Conservation (phyloP, 2,888 invertebrate genomes). For the Drosophila nigricruria region DNA sequence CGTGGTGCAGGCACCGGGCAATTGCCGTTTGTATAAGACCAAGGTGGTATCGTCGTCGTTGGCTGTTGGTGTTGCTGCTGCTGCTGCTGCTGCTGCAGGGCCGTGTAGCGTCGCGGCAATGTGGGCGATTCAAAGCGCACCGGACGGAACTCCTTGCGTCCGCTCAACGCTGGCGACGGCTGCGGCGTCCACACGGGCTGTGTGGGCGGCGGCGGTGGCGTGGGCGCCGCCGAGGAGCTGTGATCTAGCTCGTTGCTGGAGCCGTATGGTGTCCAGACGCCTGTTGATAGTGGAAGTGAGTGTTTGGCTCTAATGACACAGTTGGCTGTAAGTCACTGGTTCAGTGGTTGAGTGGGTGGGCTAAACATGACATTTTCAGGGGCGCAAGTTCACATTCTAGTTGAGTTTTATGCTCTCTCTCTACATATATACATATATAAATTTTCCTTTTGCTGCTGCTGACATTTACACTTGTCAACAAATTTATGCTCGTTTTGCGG, state of each 20-base stretch:
- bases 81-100: constrained; percentile 52
- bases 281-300: constrained; percentile 61
- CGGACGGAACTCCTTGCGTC: constrained; percentile 92
- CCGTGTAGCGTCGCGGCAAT: constrained; percentile 86
- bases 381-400: constrained; percentile 58
- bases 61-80: constrained; percentile 33
- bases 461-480: constrained; percentile 76
- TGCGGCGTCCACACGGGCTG: constrained; percentile 93
- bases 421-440: background rate
- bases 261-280: constrained; percentile 84
- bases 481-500: constrained; percentile 56
- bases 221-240: constrained; percentile 84
- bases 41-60: constrained; percentile 63
- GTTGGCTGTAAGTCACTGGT: constrained; percentile 17
- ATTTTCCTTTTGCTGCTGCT: background rate
- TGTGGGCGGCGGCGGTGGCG: constrained; percentile 87
- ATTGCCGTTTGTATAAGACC: constrained; percentile 63
- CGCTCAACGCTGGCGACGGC: constrained; percentile 88
- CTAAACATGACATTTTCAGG: constrained; percentile 74
- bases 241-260: constrained; percentile 73
- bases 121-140: constrained; percentile 91
- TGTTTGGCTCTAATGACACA: constrained; percentile 24
- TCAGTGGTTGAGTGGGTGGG: constrained; percentile 17
- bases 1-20: constrained; percentile 54
- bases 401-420: constrained; percentile 32